phyloP scores from a whole-genome alignment of 2,797 vertebrate genomes.

The Sebastes diaconus region DNA sequence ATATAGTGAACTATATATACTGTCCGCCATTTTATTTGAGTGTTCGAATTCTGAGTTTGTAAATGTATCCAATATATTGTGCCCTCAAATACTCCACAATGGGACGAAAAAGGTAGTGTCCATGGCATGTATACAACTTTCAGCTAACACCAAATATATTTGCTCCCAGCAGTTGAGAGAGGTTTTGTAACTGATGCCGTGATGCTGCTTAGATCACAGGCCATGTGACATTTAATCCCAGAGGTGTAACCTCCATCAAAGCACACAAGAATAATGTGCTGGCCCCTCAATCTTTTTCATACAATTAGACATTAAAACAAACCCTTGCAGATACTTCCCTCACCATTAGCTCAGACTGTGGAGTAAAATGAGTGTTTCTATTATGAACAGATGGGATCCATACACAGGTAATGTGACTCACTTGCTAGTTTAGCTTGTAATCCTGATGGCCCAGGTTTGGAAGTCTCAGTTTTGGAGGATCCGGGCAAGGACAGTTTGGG shows the following conservation, averaged over 20 bases:
- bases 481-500: conserved; percentile 98
- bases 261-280: conserved; percentile 1
- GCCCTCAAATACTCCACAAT: background rate
- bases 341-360: background rate
- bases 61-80: background rate
- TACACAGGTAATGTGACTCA: conserved; percentile 80
- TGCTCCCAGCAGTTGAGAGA: conserved; percentile 10
- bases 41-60: background rate
- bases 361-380: background rate
- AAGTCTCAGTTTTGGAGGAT: conserved; percentile 98
- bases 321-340: background rate
- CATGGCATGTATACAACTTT: background rate
- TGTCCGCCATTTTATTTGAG: background rate
- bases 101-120: background rate
- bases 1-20: background rate
- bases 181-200: conserved; percentile 46
- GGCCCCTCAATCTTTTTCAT: background rate
- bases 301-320: conserved; percentile 1
- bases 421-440: conserved; percentile 99
- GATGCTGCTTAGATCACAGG: conserved; percentile 32
- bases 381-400: background rate
- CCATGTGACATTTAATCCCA: conserved; percentile 56
- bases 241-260: conserved; percentile 23
- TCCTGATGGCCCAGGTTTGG: conserved; percentile 99
- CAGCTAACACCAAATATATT: conserved; percentile 1